A percentile compares a stretch with the other conserved stretches of the same genome.
Conservation (phyloP, 53 echinoderm and acorn worm genomes). For the Holothuria scabra region DNA sequence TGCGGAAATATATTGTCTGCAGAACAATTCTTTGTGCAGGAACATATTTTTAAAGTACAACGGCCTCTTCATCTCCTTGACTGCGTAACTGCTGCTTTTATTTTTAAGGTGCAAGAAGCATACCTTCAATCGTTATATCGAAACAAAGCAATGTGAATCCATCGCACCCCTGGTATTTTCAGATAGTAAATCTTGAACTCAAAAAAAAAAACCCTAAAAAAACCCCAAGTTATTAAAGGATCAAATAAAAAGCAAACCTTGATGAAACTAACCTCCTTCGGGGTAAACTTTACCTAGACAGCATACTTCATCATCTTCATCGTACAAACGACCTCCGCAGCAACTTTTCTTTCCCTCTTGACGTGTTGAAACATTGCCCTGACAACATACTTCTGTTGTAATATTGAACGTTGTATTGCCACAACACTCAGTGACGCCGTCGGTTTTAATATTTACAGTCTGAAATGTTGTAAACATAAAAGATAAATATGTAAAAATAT, state of each 20-base stretch:
- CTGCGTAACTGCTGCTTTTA: too few species aligned
- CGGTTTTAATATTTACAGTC: not conserved
- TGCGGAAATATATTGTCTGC: too few species aligned
- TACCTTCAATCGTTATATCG: too few species aligned
- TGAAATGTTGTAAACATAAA: not conserved
- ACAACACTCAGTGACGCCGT: conserved; percentile 1
- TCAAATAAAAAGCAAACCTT: too few species aligned
- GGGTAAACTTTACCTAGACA: conserved; percentile 1
- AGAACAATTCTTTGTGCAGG: too few species aligned
- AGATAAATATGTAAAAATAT: too few species aligned
- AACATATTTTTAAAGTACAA: too few species aligned
- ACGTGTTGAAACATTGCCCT: not conserved
- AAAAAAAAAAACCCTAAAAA: too few species aligned
- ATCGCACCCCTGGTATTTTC: not conserved
- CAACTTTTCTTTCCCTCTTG: not conserved
- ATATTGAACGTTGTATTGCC: conserved; percentile 3
- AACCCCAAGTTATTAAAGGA: too few species aligned
- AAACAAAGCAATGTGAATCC: too few species aligned
- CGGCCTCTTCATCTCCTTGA: too few species aligned
- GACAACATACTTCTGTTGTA: conserved; percentile 6
- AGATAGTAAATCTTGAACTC: not conserved
- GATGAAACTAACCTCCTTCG: not conserved
- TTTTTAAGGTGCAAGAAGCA: too few species aligned
- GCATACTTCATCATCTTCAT: not conserved
- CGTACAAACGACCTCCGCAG: conserved; percentile 1